Conservation (phyloP, 2,797 vertebrate species). For the Argentina silus region DNA sequence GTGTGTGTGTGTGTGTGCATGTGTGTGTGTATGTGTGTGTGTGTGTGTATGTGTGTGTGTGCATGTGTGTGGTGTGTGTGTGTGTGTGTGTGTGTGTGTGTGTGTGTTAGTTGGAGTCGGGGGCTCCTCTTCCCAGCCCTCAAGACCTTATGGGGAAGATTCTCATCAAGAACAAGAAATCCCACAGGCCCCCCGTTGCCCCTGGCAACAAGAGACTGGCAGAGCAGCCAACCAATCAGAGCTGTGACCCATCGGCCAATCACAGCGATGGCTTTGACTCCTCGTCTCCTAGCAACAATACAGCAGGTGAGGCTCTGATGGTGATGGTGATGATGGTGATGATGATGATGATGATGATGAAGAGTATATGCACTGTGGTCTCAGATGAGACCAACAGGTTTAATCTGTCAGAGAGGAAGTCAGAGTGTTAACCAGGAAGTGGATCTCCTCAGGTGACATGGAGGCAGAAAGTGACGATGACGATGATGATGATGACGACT, state of each 20-base stretch:
- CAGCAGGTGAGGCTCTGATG: conserved; percentile 65
- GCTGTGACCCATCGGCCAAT: conserved; percentile 89
- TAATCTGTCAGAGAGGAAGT: too few relatives aligned
- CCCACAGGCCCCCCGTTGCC: conserved; percentile 89
- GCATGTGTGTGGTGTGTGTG: neutral
- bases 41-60: neutral
- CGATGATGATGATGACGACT: conserved; percentile 88
- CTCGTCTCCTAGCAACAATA: conserved; percentile 90
- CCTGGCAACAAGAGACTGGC: conserved; percentile 89
- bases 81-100: conserved; percentile 11
- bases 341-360: neutral
- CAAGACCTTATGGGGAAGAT: conserved; percentile 98
- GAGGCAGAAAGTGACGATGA: conserved; percentile 98
- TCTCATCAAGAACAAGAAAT: conserved; percentile 98
- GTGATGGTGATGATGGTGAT: neutral
- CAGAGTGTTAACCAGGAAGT: too few relatives aligned
- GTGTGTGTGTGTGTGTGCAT: too few relatives aligned
- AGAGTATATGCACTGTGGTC: too few relatives aligned
- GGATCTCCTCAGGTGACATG: conserved; percentile 86
- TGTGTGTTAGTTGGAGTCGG: conserved; percentile 84
- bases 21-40: too few relatives aligned
- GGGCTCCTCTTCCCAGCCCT: conserved; percentile 92
- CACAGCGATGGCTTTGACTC: conserved; percentile 88
- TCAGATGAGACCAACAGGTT: too few relatives aligned
- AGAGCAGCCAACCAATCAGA: conserved; percentile 92